These are phyloP conservation scores for Gasterosteus nipponicus DNA, from an alignment of 2,113 vertebrate genomes.

Conservation along the genomic window DNA sequence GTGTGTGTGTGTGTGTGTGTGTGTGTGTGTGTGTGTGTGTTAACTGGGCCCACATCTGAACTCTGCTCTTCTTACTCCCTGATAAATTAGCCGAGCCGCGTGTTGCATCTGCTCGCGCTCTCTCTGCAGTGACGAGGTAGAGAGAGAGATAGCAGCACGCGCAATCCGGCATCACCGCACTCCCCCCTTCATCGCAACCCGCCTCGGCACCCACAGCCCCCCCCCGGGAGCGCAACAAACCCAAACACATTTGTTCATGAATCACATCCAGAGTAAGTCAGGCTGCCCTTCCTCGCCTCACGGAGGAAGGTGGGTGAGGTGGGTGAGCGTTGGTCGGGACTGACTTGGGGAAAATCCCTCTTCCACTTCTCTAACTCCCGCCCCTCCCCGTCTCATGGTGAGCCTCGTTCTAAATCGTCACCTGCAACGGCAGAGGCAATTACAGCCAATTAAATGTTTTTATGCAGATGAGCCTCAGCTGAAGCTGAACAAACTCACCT, in stretches of 20 bases:
- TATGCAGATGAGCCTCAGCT: slow-evolving; percentile 74
- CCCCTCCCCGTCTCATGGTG: background rate
- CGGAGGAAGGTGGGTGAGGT: background rate
- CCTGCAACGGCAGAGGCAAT: slow-evolving; percentile 63
- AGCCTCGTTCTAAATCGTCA: slow-evolving; percentile 50
- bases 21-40: slow-evolving; percentile 4
- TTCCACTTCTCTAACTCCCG: background rate
- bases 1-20: background rate
- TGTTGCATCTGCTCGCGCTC: slow-evolving; percentile 66
- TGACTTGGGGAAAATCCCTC: slow-evolving; percentile 2
- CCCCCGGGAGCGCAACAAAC: slow-evolving; percentile 26
- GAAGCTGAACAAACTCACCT: slow-evolving; percentile 79
- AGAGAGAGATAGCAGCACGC: slow-evolving; percentile 29
- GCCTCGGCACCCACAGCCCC: slow-evolving; percentile 26
- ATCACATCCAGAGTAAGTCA: slow-evolving; percentile 14
- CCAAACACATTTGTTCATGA: slow-evolving; percentile 41
- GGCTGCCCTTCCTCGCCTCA: slow-evolving; percentile 10
- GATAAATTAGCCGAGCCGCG: slow-evolving; percentile 64
- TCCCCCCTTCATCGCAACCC: slow-evolving; percentile 12
- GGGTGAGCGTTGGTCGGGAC: background rate
- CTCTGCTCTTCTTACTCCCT: slow-evolving; percentile 42
- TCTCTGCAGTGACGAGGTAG: slow-evolving; percentile 50
- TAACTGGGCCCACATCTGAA: slow-evolving; percentile 14
- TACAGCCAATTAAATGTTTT: slow-evolving; percentile 68
- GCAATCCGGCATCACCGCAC: slow-evolving; percentile 5